Conservation (phyloP, 2,113 vertebrate species). For the Mionectes macconnelli region DNA sequence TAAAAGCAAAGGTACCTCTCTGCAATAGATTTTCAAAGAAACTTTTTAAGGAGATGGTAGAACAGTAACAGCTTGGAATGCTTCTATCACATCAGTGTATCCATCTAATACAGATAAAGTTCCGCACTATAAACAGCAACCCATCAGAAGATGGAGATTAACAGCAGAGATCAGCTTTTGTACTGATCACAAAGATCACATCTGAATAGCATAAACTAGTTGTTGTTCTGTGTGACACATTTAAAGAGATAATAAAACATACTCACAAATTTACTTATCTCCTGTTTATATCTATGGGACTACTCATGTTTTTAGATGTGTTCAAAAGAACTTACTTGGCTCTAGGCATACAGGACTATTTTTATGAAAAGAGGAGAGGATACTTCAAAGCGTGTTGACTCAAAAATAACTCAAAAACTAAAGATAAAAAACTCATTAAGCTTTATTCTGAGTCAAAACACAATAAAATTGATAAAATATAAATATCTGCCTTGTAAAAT, state of each 20-base stretch:
- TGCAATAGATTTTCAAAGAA: neutral
- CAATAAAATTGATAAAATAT: neutral
- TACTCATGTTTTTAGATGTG: neutral
- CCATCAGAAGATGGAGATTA: neutral
- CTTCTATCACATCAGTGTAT: neutral
- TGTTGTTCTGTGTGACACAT: neutral
- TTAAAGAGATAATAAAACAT: neutral
- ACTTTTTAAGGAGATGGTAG: neutral
- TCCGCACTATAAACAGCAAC: neutral
- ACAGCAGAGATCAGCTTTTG: neutral
- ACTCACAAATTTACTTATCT: neutral
- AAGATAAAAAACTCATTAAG: neutral
- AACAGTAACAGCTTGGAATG: neutral
- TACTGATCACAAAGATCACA: neutral
- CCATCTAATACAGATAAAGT: neutral
- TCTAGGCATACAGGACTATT: neutral
- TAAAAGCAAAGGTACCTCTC: neutral
- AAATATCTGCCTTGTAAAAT: neutral
- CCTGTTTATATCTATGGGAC: neutral
- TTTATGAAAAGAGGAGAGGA: neutral
- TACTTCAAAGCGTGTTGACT: neutral
- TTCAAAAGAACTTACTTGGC: neutral
- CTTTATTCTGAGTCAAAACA: neutral
- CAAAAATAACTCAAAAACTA: neutral
- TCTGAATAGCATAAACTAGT: neutral